Base-by-base conservation (phyloP, 2,797 vertebrate genomes). In the Microcaecilia unicolor region DNA sequence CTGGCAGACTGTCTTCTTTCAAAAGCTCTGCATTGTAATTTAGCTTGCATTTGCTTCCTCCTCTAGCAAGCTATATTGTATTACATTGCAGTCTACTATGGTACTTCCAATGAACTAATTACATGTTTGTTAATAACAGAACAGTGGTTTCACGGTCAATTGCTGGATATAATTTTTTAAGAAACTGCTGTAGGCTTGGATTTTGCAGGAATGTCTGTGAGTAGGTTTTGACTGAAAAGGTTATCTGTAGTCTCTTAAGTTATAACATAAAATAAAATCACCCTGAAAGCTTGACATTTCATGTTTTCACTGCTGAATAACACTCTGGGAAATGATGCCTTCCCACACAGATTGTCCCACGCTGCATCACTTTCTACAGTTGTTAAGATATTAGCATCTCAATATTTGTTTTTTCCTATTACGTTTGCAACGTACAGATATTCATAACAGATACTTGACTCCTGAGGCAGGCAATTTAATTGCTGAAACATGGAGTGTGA, bases 61-160 rank as follows among this genome's bases (percentile, higher is more conserved):
- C 46, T 61, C 44, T 17, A 34, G 66, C 58, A 63, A 56, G 39
- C 44, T 39, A 42, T 78, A 76, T 83, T 73, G 61, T 56, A 52
- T 84, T 81, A 67, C 81, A 61, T 31, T 45, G 54, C 53, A 60
- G 67, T 79, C 67, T 70, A 41, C 18, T 44, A 51, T 74, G 68
- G 61, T 61, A 73, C 74, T 79, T 74, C n/a, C 71, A 72, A 76
- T 77, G 72, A 77, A 72, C 68, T 83, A 83, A 84, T 81, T 83
- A 72, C 77, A 78, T 56, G 66, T 70, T 74, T 68, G 72, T 77
- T 78, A 83, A 82, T 84, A 78, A 80, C 64, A 81, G 74, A 73
- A 69, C 58, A 69, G 55, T 64, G 64, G 41, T 45, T 70, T 67
- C 64, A 58, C 47, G 60, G 64, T 67, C 69, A 78, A 69, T 65